Base-by-base conservation (phyloP, 2,113 vertebrate genomes). In the Phrynosoma platyrhinos region DNA sequence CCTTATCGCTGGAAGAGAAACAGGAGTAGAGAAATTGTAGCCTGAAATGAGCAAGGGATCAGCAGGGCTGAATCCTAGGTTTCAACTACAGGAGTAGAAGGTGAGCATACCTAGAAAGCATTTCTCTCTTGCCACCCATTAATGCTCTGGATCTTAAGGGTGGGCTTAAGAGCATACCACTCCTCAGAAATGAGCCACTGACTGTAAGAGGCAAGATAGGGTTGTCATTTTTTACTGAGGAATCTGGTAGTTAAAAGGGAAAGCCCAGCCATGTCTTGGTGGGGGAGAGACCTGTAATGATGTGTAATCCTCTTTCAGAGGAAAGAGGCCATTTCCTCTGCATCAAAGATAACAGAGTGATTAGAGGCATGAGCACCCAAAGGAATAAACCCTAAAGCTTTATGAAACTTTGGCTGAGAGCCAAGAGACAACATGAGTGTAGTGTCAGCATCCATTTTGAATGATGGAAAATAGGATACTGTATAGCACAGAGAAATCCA, bases 261-360 rank as follows among this genome's bases (percentile, higher is more conserved):
- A 36, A 78, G 79, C 64, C 32, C 89, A 90, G 90, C 72, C 90
- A 85, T 1, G 18, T 85, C 66, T 76, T 58, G 85, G 91, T 90
- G 83, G 84, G 85, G 88, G 79, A 91, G 85, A 75, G 75, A 84
- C 79, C 79, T 84, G 88, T 89, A 93, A 92, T 21, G 72, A 90
- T 69, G 68, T 14, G 53, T 87, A 90, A 92, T 90, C 91, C 88
- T 93, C 85, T 68, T 86, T 86, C 47, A 82, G 69, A 91, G 82
- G 75, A 75, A 89, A 79, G 86, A 90, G 87, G 53, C 18, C 69
- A 85, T 82, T 90, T 92, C 88, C 87, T 90, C 91, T 90, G 83
- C 89, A 92, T 81, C 79, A 89, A 84, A 82, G 87, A 53, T 77
- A 90, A 91, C 74, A 69, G 81, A 90, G 90, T 69, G 32, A 82